Conservation (phyloP, 92 coral and sea anemone genomes). For the Blastomussa wellsi region DNA sequence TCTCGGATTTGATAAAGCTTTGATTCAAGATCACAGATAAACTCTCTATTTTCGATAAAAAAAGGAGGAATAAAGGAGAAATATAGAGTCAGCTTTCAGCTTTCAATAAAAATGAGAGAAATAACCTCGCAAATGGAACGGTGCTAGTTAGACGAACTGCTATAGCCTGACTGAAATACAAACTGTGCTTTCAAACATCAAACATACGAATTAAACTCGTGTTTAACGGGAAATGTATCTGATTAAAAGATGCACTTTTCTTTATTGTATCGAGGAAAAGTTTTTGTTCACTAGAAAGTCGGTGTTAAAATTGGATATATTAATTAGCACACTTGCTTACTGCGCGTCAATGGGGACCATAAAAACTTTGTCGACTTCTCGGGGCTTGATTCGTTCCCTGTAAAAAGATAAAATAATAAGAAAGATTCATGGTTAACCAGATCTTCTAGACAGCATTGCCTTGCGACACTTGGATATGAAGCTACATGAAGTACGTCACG, state of each 20-base stretch:
- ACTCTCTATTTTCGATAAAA: background rate
- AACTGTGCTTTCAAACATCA: conserved; percentile 12
- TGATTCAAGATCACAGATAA: background rate
- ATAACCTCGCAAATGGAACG: background rate
- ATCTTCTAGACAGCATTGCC: background rate
- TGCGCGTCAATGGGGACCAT: conserved; percentile 86
- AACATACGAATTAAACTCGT: background rate
- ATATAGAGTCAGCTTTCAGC: background rate
- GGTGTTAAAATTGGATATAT: background rate
- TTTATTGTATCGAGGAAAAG: background rate
- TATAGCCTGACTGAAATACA: background rate
- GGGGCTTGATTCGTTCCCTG: conserved; percentile 92
- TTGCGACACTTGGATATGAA: background rate
- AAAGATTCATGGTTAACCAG: background rate
- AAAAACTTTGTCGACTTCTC: conserved; percentile 89
- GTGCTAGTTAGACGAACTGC: background rate
- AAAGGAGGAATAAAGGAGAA: background rate
- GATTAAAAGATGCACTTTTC: background rate
- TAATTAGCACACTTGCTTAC: background rate
- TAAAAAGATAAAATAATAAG: background rate
- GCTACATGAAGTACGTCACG: background rate
- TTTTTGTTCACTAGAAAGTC: background rate
- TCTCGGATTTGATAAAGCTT: background rate
- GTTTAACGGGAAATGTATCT: background rate
- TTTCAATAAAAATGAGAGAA: background rate